These are phyloP conservation scores for Virgularia gustaviana DNA, from an alignment of 92 coral and sea anemone genomes.

Conservation along the genomic window DNA sequence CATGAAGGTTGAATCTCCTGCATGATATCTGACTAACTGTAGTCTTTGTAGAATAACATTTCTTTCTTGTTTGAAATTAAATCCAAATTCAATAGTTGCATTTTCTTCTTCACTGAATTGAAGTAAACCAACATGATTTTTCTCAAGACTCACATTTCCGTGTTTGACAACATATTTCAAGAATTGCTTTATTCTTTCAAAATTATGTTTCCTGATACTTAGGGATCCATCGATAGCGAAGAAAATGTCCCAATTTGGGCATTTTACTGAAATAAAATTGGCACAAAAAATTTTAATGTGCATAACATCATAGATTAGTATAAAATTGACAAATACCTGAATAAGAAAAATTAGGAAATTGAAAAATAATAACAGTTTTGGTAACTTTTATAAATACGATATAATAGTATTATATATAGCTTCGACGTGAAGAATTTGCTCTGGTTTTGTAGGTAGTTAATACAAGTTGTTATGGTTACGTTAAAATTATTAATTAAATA, in stretches of 20 bases:
- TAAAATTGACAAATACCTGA: no score
- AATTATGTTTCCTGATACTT: constrained; percentile 5
- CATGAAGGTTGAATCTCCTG: background rate
- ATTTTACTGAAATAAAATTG: background rate
- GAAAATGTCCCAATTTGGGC: constrained; percentile 6
- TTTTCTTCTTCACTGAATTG: constrained; percentile 11
- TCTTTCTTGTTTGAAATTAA: constrained; percentile 7
- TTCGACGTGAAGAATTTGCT: no score
- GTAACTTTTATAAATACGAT: no score
- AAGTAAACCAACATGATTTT: constrained; percentile 7
- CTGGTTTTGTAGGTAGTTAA: no score
- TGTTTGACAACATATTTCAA: background rate
- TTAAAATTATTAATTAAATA: no score
- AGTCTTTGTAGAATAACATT: background rate
- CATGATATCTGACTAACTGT: background rate
- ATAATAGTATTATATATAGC: no score
- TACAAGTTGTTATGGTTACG: no score
- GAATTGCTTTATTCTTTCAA: background rate
- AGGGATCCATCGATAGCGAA: constrained; percentile 10
- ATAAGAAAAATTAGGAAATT: no score
- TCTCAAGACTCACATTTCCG: constrained; percentile 5
- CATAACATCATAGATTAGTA: no score
- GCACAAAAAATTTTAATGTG: no score
- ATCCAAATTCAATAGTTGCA: background rate
- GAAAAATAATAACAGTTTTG: no score